phyloP scores from a whole-genome alignment of 2,113 vertebrate genomes.

The Excalfactoria chinensis region DNA sequence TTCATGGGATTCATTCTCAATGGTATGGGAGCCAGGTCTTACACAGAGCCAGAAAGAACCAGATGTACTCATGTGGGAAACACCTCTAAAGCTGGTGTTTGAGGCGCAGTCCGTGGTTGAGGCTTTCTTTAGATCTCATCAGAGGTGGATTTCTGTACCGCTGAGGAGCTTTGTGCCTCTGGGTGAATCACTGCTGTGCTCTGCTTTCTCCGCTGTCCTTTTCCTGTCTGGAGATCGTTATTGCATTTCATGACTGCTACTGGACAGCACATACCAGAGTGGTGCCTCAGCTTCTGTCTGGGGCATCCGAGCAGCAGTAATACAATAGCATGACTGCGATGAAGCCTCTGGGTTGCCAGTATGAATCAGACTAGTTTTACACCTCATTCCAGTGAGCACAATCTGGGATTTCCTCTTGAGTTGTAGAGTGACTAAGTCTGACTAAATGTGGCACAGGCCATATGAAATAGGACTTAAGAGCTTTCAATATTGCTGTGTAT shows the following conservation, averaged over 20 bases:
- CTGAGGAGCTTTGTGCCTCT: not conserved
- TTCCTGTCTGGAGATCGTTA: constrained; percentile 20
- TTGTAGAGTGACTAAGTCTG: not conserved
- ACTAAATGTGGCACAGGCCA: not conserved
- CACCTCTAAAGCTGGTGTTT: not conserved
- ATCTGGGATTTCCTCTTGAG: constrained; percentile 30
- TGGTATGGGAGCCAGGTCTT: not conserved
- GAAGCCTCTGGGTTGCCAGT: not conserved
- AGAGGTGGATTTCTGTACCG: not conserved
- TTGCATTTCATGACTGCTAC: not conserved
- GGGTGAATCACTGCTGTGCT: constrained; percentile 14
- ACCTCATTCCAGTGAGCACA: fast-evolving
- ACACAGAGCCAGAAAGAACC: not conserved
- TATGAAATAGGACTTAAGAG: not conserved
- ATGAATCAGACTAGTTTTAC: constrained; percentile 15
- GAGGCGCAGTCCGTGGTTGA: not conserved
- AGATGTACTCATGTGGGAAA: not conserved
- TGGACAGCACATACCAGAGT: not conserved
- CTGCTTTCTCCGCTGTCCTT: constrained; percentile 30
- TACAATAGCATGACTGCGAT: not conserved
- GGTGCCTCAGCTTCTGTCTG: not conserved
- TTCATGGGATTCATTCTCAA: not conserved
- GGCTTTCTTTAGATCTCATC: not conserved
- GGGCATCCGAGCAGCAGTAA: not conserved
- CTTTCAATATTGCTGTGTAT: not conserved